Evolutionary conservation across 2,797 vertebrate genomes (phyloP), one percentile per base, ranked within the genome.

Genomic region (Merluccius polli): DNA sequence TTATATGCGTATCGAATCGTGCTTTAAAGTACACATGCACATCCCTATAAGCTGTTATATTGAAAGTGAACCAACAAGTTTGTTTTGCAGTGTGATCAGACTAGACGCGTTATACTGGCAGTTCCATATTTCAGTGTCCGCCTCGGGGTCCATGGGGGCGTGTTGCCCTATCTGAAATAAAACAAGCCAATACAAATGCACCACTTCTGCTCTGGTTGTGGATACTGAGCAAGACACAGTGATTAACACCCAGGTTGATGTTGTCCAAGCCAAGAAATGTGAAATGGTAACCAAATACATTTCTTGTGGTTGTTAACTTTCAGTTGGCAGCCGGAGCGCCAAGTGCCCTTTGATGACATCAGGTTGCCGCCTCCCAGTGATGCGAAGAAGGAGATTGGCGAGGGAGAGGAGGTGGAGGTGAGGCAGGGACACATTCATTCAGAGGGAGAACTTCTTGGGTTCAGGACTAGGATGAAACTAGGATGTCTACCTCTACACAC

Each of bases 401-500:
- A 99, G 92, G 98, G 96, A 80, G 97, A 99, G 87, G 97, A 99
- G 84, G 97, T 99, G 88, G 98, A 99, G 97, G 98, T 99, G 89
- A 92, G 95, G 83, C 13, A 7, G 36, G 38, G 24, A 27, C 35
- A 27, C 1, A 10, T 1, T 24, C n/a, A 24, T 27, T 7, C 9
- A 27, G 18, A 52, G 44, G 18, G 8, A 7, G 18, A 59, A 8
- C 48, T 7, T 24, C 59, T 63, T 24, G 21, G 59, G n/a, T 63
- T 52, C 59, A 27, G n/a, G n/a, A 63, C n/a, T n/a, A n/a, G n/a
- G n/a, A n/a, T n/a, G n/a, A n/a, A n/a, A n/a, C n/a, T n/a, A n/a
- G n/a, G n/a, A n/a, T n/a, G n/a, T n/a, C n/a, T n/a, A n/a, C n/a
- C n/a, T n/a, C n/a, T n/a, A n/a, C n/a, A n/a, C n/a, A n/a, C n/a